Percentiles rank a stretch among this genome's conserved stretches.
Evolutionary conservation across 2,888 invertebrate genomes (phyloP).

Genomic region (Aethes cnicana): DNA sequence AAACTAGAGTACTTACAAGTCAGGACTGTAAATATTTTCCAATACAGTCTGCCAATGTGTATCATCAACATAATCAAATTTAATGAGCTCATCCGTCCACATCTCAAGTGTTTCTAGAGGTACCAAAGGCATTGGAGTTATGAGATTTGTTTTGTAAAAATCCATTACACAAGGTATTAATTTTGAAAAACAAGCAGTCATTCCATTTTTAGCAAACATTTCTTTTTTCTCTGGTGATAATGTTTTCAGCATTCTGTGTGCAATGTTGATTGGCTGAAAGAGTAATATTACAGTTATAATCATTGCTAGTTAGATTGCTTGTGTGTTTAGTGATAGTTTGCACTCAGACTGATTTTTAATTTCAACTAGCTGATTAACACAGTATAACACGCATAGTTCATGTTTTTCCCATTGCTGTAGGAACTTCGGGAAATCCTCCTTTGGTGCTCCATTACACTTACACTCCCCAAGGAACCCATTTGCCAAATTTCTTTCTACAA

Average conservation of each 20-base stretch:
- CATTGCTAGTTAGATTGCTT: too few species aligned
- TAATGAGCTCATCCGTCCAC: constrained; percentile 61
- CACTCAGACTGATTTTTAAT: too few species aligned
- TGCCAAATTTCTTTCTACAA: too few species aligned
- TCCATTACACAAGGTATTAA: constrained; percentile 69
- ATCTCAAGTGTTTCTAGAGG: constrained; percentile 63
- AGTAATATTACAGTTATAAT: too few species aligned
- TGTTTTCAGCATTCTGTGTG: constrained; percentile 55
- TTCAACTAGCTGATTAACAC: too few species aligned
- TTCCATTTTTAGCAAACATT: constrained; percentile 59
- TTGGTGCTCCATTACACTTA: too few species aligned
- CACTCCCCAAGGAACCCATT: too few species aligned
- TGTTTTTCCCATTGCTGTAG: too few species aligned
- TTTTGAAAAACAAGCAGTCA: constrained; percentile 73
- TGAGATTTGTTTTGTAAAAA: constrained; percentile 12
- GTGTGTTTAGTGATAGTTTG: too few species aligned
- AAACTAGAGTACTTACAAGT: constrained; percentile 56
- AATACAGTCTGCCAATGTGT: constrained; percentile 64
- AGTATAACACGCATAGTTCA: too few species aligned
- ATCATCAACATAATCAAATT: constrained; percentile 60
- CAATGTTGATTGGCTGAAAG: constrained; percentile 59
- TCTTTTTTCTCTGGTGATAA: constrained; percentile 56
- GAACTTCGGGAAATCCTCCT: too few species aligned
- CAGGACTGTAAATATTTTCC: constrained; percentile 56
- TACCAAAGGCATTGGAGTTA: neutral